phyloP scores from a whole-genome alignment of 2,888 invertebrate genomes.

The Lamproptera curius region DNA sequence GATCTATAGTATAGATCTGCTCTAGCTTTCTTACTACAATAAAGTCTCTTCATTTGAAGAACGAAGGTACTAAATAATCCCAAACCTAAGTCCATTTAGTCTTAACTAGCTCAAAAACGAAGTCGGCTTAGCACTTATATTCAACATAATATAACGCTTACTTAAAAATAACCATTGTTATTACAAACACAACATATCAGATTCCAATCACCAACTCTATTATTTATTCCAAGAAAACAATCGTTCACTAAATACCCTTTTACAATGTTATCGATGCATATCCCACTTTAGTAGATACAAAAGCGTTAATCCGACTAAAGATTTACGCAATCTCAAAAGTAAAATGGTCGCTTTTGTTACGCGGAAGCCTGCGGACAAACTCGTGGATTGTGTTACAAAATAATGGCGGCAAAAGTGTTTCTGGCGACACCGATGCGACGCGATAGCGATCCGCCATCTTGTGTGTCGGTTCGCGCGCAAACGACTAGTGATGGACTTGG shows the following conservation, averaged over 20 bases:
- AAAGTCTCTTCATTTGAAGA: too few species aligned
- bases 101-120: not conserved
- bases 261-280: not conserved
- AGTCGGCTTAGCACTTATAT: not conserved
- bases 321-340: constrained; percentile 14
- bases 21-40: too few species aligned
- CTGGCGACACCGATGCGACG: constrained; percentile 46
- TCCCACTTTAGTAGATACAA: constrained; percentile 24
- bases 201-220: not conserved
- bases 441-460: constrained; percentile 34
- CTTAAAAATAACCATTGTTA: not conserved
- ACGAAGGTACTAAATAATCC: too few species aligned
- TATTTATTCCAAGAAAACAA: not conserved
- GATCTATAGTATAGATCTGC: too few species aligned
- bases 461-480: constrained; percentile 13
- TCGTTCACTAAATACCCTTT: not conserved
- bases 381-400: constrained; percentile 46
- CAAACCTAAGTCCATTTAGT: not conserved
- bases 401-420: constrained; percentile 53
- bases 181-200: not conserved
- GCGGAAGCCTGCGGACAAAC: constrained; percentile 33
- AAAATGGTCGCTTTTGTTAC: too few species aligned
- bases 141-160: not conserved
- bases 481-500: constrained; percentile 15
- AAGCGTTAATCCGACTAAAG: constrained; percentile 24